Base-by-base conservation (phyloP, 2,113 vertebrate genomes). In the Malurus melanocephalus region DNA sequence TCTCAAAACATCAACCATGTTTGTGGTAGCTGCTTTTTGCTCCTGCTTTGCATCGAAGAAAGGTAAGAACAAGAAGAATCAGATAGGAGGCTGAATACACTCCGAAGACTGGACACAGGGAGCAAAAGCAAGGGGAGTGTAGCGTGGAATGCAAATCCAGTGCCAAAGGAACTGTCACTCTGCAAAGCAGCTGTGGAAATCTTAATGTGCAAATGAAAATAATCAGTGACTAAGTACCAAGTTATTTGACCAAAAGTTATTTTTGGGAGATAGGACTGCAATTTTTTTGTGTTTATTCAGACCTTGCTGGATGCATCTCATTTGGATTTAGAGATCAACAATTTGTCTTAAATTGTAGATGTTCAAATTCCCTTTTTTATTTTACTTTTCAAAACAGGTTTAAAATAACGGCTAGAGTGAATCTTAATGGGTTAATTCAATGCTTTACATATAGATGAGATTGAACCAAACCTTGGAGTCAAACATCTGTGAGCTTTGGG, bases 401-500 rank as follows among this genome's bases (percentile, higher is more conserved):
- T 75, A 79, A 81, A 90, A 26, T 82, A 93, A 53, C 26, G 73
- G 11, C 51, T 65, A 24, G 8, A 46, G 1, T 75, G 52, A 73
- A 42, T 86, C 27, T 61, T 69, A 92, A 45, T 71, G 55, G 53
- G 24, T 85, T 90, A 73, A 87, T 74, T 87, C 53, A 59, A 28
- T 55, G 55, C 46, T 71, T 78, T 68, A 23, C 28, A 35, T 46
- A 51, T 13, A 85, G 67, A 85, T 52, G 22, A 38, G 5, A 33
- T 69, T 80, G 43, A 90, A 89, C 16, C 46, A 89, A 88, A 90
- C 51, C 66, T 84, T 53, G 48, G 66, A 92, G 78, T 89, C 55
- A 90, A 85, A 92, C 51, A 85, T 79, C 87, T 90, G 79, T 80
- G 32, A 77, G 52, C 79, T 94, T 85, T 68, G 79, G 56, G 15